Conservation (phyloP, 2,113 vertebrate species). For the Larimichthys crocea region DNA sequence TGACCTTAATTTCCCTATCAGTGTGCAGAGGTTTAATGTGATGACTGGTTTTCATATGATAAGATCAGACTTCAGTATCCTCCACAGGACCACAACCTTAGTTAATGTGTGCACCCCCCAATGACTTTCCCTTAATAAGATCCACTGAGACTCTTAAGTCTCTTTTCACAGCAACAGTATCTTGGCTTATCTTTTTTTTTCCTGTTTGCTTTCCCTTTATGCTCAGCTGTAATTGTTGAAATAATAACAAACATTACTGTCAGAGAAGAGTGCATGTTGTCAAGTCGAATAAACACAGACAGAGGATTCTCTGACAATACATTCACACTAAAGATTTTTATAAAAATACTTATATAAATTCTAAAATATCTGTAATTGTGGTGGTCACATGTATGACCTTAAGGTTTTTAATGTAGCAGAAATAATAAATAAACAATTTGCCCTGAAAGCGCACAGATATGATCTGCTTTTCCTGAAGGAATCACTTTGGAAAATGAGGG, state of each 20-base stretch:
- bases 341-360: background rate
- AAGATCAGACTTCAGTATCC: conserved; percentile 36
- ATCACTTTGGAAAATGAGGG: conserved; percentile 66
- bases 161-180: conserved; percentile 42
- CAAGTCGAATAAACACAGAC: conserved; percentile 9
- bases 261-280: background rate
- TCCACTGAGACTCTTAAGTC: conserved; percentile 37
- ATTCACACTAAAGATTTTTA: background rate
- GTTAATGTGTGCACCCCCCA: conserved; percentile 22
- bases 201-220: conserved; percentile 84
- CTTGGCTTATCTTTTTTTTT: conserved; percentile 79
- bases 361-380: conserved; percentile 19
- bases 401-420: conserved; percentile 69
- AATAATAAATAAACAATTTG: conserved; percentile 77
- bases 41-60: conserved; percentile 22
- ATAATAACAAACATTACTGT: conserved; percentile 34
- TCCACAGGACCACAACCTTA: conserved; percentile 27
- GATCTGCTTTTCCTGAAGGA: conserved; percentile 69
- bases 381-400: conserved; percentile 18
- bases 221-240: conserved; percentile 75
- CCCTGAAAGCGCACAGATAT: conserved; percentile 46
- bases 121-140: conserved; percentile 38
- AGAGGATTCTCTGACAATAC: background rate
- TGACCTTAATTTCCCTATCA: background rate
- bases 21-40: conserved; percentile 19